Conservation (phyloP, 1,140 invertebrate genomes). For the Lepidurus apus region DNA sequence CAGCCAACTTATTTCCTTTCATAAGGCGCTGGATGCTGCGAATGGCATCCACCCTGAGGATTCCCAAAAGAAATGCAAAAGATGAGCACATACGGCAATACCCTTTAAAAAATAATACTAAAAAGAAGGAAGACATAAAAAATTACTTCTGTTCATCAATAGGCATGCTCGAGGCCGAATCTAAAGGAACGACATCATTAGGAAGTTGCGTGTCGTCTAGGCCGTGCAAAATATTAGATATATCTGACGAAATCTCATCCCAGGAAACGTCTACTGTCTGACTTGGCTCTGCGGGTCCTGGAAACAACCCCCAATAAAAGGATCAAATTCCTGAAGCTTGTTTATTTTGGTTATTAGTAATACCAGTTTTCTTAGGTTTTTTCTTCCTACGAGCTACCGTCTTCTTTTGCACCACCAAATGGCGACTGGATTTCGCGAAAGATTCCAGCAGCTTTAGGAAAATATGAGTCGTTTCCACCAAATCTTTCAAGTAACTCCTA, state of each 20-base stretch:
- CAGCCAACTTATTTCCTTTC: constrained; percentile 60
- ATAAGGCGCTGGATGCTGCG: constrained; percentile 74
- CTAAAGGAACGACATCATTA: constrained; percentile 68
- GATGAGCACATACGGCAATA: constrained; percentile 18
- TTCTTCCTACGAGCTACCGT: constrained; percentile 51
- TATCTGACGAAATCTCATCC: constrained; percentile 62
- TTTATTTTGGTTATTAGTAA: neutral
- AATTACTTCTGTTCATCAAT: constrained; percentile 84
- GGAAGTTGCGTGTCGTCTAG: constrained; percentile 46
- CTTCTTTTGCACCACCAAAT: constrained; percentile 67
- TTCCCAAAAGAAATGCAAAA: constrained; percentile 41
- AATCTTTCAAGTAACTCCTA: constrained; percentile 75
- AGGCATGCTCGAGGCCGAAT: constrained; percentile 71
- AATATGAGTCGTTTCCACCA: constrained; percentile 81
- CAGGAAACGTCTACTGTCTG: constrained; percentile 57
- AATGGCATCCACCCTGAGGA: constrained; percentile 72
- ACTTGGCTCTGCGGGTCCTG: constrained; percentile 43
- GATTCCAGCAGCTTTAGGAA: constrained; percentile 88
- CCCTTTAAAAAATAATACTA: neutral
- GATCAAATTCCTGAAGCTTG: constrained; percentile 33
- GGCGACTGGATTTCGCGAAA: constrained; percentile 61
- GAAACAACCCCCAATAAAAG: constrained; percentile 49
- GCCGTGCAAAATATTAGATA: constrained; percentile 63
- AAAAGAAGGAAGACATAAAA: neutral
- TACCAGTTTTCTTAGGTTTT: constrained; percentile 42